These are phyloP conservation scores for Myrmecobius fasciatus DNA, from an alignment of 2,113 vertebrate species.

Conservation along the genomic window DNA sequence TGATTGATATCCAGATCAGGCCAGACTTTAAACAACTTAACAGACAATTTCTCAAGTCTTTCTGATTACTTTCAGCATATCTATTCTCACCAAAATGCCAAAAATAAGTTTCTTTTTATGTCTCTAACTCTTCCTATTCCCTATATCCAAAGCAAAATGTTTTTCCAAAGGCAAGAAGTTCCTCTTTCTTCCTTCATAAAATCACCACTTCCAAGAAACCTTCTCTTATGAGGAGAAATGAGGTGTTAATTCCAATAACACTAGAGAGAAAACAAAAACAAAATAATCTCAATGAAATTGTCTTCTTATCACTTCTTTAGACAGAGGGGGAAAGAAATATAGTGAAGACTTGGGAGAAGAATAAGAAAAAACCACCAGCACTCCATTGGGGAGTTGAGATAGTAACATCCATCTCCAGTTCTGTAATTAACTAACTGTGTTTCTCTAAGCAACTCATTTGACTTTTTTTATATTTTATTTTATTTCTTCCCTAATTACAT, in stretches of 20 bases:
- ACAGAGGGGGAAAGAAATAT: background rate
- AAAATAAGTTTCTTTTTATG: background rate
- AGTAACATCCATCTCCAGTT: background rate
- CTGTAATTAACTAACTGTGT: background rate
- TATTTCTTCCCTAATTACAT: background rate
- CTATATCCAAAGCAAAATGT: background rate
- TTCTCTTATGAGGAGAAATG: slow-evolving; percentile 14
- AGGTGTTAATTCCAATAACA: background rate
- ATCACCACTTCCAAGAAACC: background rate
- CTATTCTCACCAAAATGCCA: slow-evolving; percentile 6
- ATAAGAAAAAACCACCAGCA: background rate
- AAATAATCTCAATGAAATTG: background rate
- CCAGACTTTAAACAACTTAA: background rate
- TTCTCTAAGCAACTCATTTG: background rate
- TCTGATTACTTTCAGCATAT: background rate
- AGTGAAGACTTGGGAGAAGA: background rate
- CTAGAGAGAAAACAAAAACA: background rate
- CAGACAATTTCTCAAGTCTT: background rate
- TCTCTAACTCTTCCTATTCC: background rate
- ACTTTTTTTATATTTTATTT: background rate
- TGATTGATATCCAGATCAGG: background rate
- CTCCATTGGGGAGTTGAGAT: background rate
- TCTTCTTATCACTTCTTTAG: background rate
- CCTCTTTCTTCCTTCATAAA: background rate
- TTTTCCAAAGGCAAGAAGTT: background rate